Evolutionary conservation across 1,140 invertebrate genomes (phyloP).

Genomic region (Drosophila sucinea): DNA sequence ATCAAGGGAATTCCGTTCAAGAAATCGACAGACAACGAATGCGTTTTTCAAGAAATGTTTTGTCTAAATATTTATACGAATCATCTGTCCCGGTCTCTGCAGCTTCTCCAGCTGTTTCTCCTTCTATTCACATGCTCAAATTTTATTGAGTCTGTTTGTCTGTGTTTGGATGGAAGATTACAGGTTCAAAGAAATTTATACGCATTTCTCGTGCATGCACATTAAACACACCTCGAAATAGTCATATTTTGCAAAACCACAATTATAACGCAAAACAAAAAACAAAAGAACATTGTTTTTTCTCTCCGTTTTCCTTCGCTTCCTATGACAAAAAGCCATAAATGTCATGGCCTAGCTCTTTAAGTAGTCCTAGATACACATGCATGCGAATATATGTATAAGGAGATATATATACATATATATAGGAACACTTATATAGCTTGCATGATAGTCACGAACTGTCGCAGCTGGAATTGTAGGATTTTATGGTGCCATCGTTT

Average conservation of each 20-base stretch:
- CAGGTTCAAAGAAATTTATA: constrained; percentile 61
- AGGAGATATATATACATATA: constrained; percentile 17
- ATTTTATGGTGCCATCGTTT: neutral
- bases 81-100: constrained; percentile 10
- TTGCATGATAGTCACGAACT: neutral
- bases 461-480: neutral
- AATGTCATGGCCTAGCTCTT: constrained; percentile 65
- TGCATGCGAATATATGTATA: neutral
- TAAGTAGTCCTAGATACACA: constrained; percentile 41
- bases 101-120: neutral
- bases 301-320: neutral
- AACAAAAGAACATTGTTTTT: constrained; percentile 38
- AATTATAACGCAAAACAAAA: constrained; percentile 64
- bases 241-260: constrained; percentile 64
- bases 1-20: constrained; percentile 16
- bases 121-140: neutral
- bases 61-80: constrained; percentile 73
- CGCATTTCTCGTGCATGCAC: constrained; percentile 50
- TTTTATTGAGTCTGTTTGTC: constrained; percentile 39
- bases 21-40: constrained; percentile 60
- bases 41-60: constrained; percentile 56
- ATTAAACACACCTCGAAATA: constrained; percentile 62
- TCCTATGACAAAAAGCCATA: constrained; percentile 62
- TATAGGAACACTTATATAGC: constrained; percentile 6
- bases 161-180: constrained; percentile 20